Evolutionary conservation across 2,113 vertebrate species (phyloP).

Genomic region (Cynocephalus volans): DNA sequence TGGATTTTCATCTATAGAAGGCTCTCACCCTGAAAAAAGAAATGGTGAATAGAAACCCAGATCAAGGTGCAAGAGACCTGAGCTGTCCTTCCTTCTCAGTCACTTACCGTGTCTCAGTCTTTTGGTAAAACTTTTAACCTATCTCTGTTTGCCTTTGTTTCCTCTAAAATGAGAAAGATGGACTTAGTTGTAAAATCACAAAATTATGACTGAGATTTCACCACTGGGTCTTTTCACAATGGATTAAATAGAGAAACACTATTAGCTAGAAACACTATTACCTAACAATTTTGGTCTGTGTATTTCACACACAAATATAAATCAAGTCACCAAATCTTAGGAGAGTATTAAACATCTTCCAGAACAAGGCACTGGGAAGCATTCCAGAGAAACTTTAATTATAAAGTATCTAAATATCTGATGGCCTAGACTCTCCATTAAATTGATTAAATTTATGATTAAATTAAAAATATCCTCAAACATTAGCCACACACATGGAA

Average conservation of each 20-base stretch:
- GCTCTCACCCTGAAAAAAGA: not conserved
- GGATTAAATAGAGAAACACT: not conserved
- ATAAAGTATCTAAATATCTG: not conserved
- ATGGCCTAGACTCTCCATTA: not conserved
- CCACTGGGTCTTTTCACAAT: not conserved
- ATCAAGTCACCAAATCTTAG: not conserved
- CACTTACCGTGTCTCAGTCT: not conserved
- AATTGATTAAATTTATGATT: conserved; percentile 39
- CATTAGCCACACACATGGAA: conserved; percentile 5
- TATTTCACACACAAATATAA: not conserved
- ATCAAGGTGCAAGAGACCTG: not conserved
- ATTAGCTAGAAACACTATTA: not conserved
- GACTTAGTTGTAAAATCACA: conserved; percentile 43
- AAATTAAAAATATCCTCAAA: conserved; percentile 51
- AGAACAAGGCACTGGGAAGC: not conserved
- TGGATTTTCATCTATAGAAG: not conserved
- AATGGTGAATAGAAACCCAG: not conserved
- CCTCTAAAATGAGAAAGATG: not conserved
- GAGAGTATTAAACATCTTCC: not conserved
- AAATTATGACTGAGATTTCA: not conserved
- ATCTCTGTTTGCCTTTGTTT: not conserved
- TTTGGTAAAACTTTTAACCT: not conserved
- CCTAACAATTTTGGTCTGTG: not conserved
- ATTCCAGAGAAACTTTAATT: not conserved
- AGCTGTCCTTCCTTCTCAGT: not conserved